A percentile compares a stretch with the other conserved stretches of the same genome.
phyloP scores from a whole-genome alignment of 2,888 invertebrate genomes.

The Notodonta ziczac region DNA sequence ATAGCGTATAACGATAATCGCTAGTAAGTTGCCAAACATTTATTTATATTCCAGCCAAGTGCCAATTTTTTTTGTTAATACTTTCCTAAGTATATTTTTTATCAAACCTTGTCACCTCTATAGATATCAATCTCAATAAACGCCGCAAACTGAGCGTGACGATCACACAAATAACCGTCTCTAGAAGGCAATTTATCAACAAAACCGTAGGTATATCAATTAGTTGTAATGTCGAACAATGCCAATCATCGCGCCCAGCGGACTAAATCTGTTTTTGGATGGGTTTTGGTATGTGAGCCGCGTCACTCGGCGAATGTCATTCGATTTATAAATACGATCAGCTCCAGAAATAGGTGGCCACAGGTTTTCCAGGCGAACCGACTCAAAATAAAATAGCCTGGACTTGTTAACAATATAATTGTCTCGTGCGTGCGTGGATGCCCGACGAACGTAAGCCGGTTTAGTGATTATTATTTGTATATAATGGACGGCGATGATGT shows the following conservation, averaged over 20 bases:
- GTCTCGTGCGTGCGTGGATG: constrained; percentile 68
- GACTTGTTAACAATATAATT: constrained; percentile 84
- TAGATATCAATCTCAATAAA: no score
- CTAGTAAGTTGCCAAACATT: no score
- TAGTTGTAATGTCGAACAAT: constrained; percentile 71
- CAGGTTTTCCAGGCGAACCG: constrained; percentile 85
- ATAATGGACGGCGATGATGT: constrained; percentile 85
- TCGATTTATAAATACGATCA: constrained; percentile 85
- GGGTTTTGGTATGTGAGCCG: constrained; percentile 82
- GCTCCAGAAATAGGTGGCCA: constrained; percentile 86
- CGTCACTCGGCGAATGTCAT: constrained; percentile 83
- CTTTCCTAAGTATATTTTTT: no score
- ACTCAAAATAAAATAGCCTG: constrained; percentile 84
- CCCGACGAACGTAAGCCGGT: constrained; percentile 65
- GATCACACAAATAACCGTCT: no score
- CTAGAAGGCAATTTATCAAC: not conserved
- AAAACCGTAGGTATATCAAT: constrained; percentile 41
- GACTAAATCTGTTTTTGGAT: constrained; percentile 84
- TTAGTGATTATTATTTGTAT: constrained; percentile 58
- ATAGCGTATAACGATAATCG: no score
- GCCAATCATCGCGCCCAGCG: constrained; percentile 75
- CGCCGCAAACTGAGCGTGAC: no score
- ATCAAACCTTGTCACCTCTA: no score
- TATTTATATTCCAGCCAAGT: no score
- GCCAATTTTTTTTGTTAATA: no score